Evolutionary conservation across 2,888 invertebrate species (phyloP), one percentile per base, ranked within the genome.

Genomic region (Microdon myrmicae): DNA sequence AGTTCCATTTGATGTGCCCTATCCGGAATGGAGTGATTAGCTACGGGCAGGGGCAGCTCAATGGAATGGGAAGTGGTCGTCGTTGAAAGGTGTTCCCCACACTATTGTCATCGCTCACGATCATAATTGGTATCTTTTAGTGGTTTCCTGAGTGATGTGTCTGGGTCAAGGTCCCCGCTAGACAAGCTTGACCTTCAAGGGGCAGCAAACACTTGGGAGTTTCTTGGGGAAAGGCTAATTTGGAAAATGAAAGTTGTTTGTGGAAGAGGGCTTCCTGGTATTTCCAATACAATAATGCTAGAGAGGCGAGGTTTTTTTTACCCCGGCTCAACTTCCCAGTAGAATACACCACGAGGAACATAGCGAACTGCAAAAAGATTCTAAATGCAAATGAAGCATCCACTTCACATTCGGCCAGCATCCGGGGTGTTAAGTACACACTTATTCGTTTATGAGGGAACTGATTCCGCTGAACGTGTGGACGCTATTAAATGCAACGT

Each of bases 351-450:
- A n/a, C n/a, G n/a, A n/a, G n/a, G n/a, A n/a, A n/a, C n/a, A n/a
- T n/a, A n/a, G n/a, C n/a, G 53, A 16, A 39, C 19, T 29, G 22
- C 38, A 43, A 48, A 47, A 54, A 43, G 37, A 48, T 44, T 55
- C 28, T 43, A 31, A 56, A 49, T 26, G 44, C 39, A 49, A 49
- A 61, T 61, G 55, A 61, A 51, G 61, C 49, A 56, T 61, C 39
- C 49, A 49, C 22, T 56, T 56, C 55, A 55, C 44, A 28, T 55
- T 55, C 55, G 25, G 47, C 34, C 56, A 56, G 61, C 61, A 56
- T 61, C 61, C 61, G 61, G 56, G 56, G 49, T 49, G 61, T 61
- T 44, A 45, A 61, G 60, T 61, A 49, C 44, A 39, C 29, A 55
- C 48, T 61, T 43, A 48, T 48, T 28, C 17, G 9, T 13, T 9